Evolutionary conservation across 2,888 invertebrate species (phyloP), one percentile per base, ranked within the genome.

Genomic region (Acleris holmiana): DNA sequence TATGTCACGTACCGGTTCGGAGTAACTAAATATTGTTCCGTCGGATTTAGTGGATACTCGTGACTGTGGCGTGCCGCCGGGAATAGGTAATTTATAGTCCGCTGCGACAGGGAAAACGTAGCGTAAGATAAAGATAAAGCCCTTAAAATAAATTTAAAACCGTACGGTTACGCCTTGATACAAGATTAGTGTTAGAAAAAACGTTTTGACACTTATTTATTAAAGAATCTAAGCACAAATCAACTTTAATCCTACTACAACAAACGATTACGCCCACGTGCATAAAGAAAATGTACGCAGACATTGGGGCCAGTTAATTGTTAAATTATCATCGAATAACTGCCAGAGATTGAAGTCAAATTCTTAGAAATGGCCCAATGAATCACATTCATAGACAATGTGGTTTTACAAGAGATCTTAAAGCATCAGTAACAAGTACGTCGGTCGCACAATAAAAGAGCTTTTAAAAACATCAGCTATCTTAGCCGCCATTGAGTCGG

Each of bases 391-490:
- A 70, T 63, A 68, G 68, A 68, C 70, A 67, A 72, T 70, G 69
- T 48, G 23, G 60, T 61, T 61, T 57, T 89, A 89, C 90, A 89
- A 89, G 88, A 86, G 87, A 89, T 89, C 90, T 91, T 90, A 35
- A 35, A 35, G 13, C 35, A 72, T 35, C 10, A 2, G 35, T 35
- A 35, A 47, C 47, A 46, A 47, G 46, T 46, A 47, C 80, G 40
- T n/a, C 80, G 80, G 82, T 80, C 83, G 77, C 79, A 88, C 85
- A 89, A 89, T 91, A 89, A 89, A 88, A 86, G 86, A 89, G 90
- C 91, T 91, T 90, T 90, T 84, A 86, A 89, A 88, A 89, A 90
- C 89, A 89, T 85, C 80, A 72, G 83, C 84, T 85, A 86, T 90
- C 91, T 85, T 69, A 78, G 82, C 81, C 76, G 80, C 79, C 78